Percentiles rank a stretch among this genome's conserved stretches.
phyloP scores from a whole-genome alignment of 2,888 invertebrate genomes.

The Cybosia mesomella region DNA sequence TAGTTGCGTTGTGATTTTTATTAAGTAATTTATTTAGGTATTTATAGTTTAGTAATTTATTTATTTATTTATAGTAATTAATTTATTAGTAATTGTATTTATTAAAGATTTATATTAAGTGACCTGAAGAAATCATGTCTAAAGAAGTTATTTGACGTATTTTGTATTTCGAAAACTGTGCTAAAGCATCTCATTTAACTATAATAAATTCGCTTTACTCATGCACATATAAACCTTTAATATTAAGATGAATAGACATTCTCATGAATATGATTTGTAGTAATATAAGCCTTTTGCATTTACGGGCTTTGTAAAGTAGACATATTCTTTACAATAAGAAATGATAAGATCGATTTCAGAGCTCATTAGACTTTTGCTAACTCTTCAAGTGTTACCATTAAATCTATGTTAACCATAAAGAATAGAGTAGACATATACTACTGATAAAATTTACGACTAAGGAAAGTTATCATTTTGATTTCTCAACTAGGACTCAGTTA shows the following conservation, averaged over 20 bases:
- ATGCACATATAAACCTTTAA: neutral
- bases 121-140: neutral
- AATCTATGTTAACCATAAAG: slow-evolving; percentile 38
- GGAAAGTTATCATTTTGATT: slow-evolving; percentile 45
- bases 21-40: no score
- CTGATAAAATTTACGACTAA: slow-evolving; percentile 45
- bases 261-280: slow-evolving; percentile 57
- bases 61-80: no score
- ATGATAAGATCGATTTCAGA: slow-evolving; percentile 47
- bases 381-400: slow-evolving; percentile 36
- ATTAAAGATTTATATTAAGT: slow-evolving; percentile 3
- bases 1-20: neutral
- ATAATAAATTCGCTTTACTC: neutral
- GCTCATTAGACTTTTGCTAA: slow-evolving; percentile 44
- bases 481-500: slow-evolving; percentile 41
- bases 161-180: neutral
- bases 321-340: slow-evolving; percentile 51
- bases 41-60: no score
- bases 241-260: slow-evolving; percentile 27
- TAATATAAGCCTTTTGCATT: slow-evolving; percentile 51
- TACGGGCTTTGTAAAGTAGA: slow-evolving; percentile 50
- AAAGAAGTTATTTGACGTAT: neutral
- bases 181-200: neutral
- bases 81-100: no score
- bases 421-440: slow-evolving; percentile 38